A percentile compares a stretch with the other conserved stretches of the same genome.
These are phyloP conservation scores for Planococcus citri DNA, from an alignment of 1,140 invertebrate species.

Conservation along the genomic window DNA sequence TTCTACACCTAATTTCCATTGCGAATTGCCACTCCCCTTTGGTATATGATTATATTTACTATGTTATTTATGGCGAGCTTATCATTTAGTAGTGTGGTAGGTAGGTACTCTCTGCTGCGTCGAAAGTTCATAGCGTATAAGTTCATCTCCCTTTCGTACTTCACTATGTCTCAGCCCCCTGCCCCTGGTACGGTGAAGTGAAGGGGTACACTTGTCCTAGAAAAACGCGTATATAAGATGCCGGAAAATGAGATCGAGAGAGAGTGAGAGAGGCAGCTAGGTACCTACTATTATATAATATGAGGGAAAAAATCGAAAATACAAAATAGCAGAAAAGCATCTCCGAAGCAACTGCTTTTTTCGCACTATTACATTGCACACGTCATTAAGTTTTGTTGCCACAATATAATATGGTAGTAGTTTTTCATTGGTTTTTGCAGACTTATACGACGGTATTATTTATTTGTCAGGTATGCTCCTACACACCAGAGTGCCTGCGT, in stretches of 20 bases:
- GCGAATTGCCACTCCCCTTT: background rate
- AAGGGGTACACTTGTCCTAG: too few relatives aligned
- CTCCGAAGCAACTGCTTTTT: background rate
- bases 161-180: too few relatives aligned
- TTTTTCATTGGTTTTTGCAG: conserved; percentile 1
- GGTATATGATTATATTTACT: background rate
- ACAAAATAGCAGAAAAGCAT: background rate
- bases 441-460: background rate
- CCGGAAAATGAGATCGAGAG: too few relatives aligned
- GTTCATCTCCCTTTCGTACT: too few relatives aligned
- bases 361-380: conserved; percentile 16
- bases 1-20: conserved; percentile 3
- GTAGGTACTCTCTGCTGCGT: too few relatives aligned
- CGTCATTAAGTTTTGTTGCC: conserved; percentile 18
- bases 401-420: conserved; percentile 2
- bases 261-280: too few relatives aligned
- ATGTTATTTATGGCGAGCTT: background rate
- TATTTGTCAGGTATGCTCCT: background rate
- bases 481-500: too few relatives aligned
- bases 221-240: too few relatives aligned
- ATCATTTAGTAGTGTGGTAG: background rate
- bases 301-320: background rate
- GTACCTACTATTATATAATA: too few relatives aligned
- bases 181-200: too few relatives aligned
- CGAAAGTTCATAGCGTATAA: too few relatives aligned